These are phyloP conservation scores for Drosophila recens DNA, from an alignment of 2,888 invertebrate species.

Conservation along the genomic window DNA sequence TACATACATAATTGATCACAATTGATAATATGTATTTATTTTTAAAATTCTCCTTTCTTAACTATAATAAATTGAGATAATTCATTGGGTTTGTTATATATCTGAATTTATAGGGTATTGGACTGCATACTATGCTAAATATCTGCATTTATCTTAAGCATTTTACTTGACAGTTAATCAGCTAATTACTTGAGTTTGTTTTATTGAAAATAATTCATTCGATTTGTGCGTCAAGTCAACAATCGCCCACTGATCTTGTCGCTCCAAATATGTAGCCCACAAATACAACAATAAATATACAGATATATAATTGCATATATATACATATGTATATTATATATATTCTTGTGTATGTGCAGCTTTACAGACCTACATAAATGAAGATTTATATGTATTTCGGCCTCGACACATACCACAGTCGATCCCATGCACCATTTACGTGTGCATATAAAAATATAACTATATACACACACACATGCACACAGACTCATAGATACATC, in stretches of 20 bases:
- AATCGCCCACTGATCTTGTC: constrained; percentile 13
- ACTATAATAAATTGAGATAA: background rate
- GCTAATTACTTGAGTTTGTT: constrained; percentile 15
- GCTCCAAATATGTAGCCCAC: constrained; percentile 43
- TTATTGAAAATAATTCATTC: constrained; percentile 7
- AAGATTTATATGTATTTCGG: constrained; percentile 34
- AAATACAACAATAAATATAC: background rate
- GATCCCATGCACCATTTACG: constrained; percentile 42
- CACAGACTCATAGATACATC: background rate
- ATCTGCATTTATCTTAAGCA: background rate
- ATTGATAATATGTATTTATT: no score
- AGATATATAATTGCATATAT: background rate
- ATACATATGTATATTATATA: background rate
- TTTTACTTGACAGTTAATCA: constrained; percentile 15
- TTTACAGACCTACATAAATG: constrained; percentile 49
- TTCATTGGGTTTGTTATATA: background rate
- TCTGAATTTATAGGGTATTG: background rate
- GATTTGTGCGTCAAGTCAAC: background rate
- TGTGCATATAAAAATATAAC: constrained; percentile 16
- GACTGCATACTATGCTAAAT: background rate
- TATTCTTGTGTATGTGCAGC: constrained; percentile 32
- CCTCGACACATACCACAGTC: constrained; percentile 53
- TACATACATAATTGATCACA: no score
- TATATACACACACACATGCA: constrained; percentile 7
- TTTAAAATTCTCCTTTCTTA: no score